Percentiles rank a stretch among this genome's conserved stretches.
Evolutionary conservation across 2,797 vertebrate genomes (phyloP).

Genomic region (Oryzias sinensis): DNA sequence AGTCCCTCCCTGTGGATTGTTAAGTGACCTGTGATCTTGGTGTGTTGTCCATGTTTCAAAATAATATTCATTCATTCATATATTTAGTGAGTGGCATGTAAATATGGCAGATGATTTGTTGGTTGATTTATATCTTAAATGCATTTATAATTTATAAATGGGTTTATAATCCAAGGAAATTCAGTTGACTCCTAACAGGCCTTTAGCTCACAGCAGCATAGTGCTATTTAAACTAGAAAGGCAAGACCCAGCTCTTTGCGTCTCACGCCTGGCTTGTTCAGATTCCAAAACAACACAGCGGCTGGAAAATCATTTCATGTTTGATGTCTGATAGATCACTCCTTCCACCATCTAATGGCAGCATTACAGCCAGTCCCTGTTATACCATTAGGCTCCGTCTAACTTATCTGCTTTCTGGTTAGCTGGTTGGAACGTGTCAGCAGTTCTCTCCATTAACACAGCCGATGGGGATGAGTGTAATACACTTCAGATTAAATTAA

Average conservation of each 20-base stretch:
- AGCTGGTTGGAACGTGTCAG: constrained; percentile 23
- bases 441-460: constrained; percentile 19
- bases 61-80: constrained; percentile 2
- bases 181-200: too few species aligned
- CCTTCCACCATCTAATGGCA: background rate
- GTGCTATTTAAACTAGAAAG: background rate
- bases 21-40: constrained; percentile 40
- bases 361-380: constrained; percentile 2
- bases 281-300: constrained; percentile 4
- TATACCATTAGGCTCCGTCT: constrained; percentile 19
- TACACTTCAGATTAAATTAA: constrained; percentile 37
- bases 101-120: constrained; percentile 2
- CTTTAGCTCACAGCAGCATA: too few species aligned
- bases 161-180: too few species aligned
- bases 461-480: constrained; percentile 27
- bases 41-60: background rate
- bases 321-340: constrained; percentile 13
- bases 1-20: constrained; percentile 37
- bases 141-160: too few species aligned
- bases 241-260: background rate
- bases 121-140: background rate
- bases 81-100: background rate
- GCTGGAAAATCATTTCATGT: background rate
- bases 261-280: background rate
- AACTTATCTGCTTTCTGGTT: constrained; percentile 28